Conservation (phyloP, 1,140 invertebrate species). For the Prorops nasuta region DNA sequence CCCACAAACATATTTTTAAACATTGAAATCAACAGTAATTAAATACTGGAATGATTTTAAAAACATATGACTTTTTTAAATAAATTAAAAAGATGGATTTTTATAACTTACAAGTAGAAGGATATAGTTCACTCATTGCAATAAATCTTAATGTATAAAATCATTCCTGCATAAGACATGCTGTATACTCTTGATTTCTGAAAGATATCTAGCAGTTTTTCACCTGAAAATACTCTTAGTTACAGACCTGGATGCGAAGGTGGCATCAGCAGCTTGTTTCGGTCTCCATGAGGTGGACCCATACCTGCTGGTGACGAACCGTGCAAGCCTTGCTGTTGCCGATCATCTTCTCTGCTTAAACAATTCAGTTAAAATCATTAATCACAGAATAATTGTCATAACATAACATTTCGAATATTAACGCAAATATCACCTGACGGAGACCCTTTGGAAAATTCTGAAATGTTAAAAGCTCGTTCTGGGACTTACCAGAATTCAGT, state of each 20-base stretch:
- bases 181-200: conserved; percentile 18
- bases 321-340: conserved; percentile 47
- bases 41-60: no score
- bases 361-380: conserved; percentile 49
- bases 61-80: no score
- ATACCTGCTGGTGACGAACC: conserved; percentile 40
- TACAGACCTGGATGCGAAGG: conserved; percentile 56
- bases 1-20: conserved; percentile 5
- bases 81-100: no score
- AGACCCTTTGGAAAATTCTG: conserved; percentile 40
- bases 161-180: conserved; percentile 10
- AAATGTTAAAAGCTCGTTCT: conserved; percentile 35
- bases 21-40: no score
- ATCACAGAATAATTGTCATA: conserved; percentile 22
- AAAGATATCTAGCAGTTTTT: conserved; percentile 46
- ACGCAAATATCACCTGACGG: conserved; percentile 32
- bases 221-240: conserved; percentile 50
- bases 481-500: conserved; percentile 22
- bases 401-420: conserved; percentile 24
- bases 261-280: conserved; percentile 55
- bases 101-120: no score
- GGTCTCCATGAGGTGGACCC: conserved; percentile 42
- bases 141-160: no score
- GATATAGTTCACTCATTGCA: background rate
- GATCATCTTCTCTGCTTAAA: conserved; percentile 56